These are phyloP conservation scores for Rotaria sp. DNA, from an alignment of 2,888 invertebrate genomes.

Conservation along the genomic window DNA sequence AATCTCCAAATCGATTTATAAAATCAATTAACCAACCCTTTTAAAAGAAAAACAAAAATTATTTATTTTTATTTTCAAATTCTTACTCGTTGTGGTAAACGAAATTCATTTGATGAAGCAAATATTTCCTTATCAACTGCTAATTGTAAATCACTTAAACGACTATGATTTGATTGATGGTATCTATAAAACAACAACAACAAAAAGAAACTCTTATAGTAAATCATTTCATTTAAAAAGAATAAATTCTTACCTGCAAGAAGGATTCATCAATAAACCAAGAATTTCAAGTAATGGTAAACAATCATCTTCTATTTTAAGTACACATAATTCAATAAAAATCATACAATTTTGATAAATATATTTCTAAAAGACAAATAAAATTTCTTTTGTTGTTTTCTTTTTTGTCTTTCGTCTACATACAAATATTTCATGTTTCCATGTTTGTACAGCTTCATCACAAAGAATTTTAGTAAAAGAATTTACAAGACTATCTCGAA, in stretches of 20 bases:
- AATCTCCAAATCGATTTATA: constrained; percentile 84
- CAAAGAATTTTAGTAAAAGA: constrained; percentile 93
- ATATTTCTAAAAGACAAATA: constrained; percentile 60
- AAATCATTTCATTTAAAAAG: background rate
- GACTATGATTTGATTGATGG: constrained; percentile 23
- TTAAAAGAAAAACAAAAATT: constrained; percentile 42
- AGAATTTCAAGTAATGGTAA: constrained; percentile 81
- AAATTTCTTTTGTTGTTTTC: background rate
- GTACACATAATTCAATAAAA: constrained; percentile 81
- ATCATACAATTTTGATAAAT: constrained; percentile 86
- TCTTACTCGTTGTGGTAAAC: background rate
- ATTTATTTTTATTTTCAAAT: background rate
- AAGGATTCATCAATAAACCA: constrained; percentile 86
- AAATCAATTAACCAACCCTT: constrained; percentile 88
- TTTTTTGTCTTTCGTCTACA: constrained; percentile 44
- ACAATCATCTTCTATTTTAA: constrained; percentile 79
- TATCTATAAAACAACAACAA: background rate
- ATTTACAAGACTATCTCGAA: constrained; percentile 81
- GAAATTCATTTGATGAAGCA: background rate
- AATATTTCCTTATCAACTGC: background rate
- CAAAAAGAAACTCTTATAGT: background rate
- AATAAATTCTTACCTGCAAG: constrained; percentile 70
- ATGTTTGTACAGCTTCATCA: constrained; percentile 91
- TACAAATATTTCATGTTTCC: constrained; percentile 90
- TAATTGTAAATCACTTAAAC: constrained; percentile 1